Conservation (phyloP, 1,140 invertebrate species). For the Panulirus ornatus region DNA sequence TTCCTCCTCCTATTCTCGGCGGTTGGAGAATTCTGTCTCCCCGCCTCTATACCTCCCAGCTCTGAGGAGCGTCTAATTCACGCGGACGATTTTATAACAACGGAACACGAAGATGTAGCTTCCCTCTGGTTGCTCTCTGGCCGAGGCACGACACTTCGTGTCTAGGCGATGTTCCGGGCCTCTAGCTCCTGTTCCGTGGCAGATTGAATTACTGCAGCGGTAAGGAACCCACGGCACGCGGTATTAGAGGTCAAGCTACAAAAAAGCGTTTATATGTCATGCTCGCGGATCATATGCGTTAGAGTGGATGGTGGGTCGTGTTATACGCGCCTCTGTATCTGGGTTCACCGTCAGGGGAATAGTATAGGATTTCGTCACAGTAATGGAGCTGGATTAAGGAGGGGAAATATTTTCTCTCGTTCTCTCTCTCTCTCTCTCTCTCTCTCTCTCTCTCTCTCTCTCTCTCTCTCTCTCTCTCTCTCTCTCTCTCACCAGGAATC, state of each 20-base stretch:
- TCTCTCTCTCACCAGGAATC: not conserved
- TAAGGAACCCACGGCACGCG: not conserved
- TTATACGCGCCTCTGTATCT: not conserved
- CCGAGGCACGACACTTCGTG: too few species aligned
- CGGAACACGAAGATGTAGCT: too few species aligned
- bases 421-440: constrained; percentile 9
- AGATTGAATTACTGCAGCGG: not conserved
- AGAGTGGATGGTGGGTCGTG: not conserved
- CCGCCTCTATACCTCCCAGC: too few species aligned
- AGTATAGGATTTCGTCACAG: not conserved
- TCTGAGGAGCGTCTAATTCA: too few species aligned
- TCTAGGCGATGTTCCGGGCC: too few species aligned
- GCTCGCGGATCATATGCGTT: not conserved
- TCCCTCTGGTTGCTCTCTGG: too few species aligned
- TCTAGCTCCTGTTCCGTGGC: not conserved
- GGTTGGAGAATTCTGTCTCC: too few species aligned
- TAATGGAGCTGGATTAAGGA: not conserved
- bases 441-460: constrained; percentile 25
- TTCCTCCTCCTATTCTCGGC: too few species aligned
- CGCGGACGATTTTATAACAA: too few species aligned
- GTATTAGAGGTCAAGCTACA: not conserved
- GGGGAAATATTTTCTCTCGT: not conserved
- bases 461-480: constrained; percentile 34
- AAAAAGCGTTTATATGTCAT: not conserved
- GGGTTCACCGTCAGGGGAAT: not conserved